Evolutionary conservation across 2,797 vertebrate species (phyloP).

Genomic region (Mycteria americana): DNA sequence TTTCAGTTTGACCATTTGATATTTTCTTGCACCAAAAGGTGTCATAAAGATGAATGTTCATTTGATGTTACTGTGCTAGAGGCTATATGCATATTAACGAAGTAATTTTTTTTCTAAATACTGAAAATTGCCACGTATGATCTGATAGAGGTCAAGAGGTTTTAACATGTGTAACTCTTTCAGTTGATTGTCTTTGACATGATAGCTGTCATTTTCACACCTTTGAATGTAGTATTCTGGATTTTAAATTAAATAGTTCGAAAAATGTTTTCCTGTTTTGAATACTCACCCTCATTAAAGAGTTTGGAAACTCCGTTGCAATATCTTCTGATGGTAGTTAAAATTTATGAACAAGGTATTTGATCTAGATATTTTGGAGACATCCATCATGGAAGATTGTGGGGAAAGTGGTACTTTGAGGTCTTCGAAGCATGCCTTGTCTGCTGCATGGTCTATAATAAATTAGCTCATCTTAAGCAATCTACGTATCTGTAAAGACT

Average conservation of each 20-base stretch:
- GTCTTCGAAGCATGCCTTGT: not conserved
- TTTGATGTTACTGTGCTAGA: not conserved
- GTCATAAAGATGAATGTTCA: not conserved
- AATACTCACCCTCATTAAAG: not conserved
- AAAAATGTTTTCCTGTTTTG: not conserved
- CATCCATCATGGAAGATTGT: not conserved
- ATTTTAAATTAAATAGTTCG: not conserved
- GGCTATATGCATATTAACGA: not conserved
- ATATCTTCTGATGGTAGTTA: not conserved
- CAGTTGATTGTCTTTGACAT: not conserved
- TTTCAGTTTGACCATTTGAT: not conserved
- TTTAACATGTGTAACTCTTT: not conserved
- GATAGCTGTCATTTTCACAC: not conserved
- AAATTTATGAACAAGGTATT: not conserved
- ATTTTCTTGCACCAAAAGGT: not conserved
- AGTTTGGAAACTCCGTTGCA: not conserved
- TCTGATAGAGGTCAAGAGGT: not conserved
- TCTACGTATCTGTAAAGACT: not conserved
- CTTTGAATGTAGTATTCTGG: not conserved
- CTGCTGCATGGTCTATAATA: not conserved
- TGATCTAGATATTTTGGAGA: not conserved
- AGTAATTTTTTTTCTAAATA: not conserved
- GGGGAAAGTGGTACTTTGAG: not conserved
- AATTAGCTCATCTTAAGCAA: not conserved
- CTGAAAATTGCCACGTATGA: not conserved